Evolutionary conservation across 92 coral and sea anemone genomes (phyloP).

Genomic region (Desmophyllum pertusum): DNA sequence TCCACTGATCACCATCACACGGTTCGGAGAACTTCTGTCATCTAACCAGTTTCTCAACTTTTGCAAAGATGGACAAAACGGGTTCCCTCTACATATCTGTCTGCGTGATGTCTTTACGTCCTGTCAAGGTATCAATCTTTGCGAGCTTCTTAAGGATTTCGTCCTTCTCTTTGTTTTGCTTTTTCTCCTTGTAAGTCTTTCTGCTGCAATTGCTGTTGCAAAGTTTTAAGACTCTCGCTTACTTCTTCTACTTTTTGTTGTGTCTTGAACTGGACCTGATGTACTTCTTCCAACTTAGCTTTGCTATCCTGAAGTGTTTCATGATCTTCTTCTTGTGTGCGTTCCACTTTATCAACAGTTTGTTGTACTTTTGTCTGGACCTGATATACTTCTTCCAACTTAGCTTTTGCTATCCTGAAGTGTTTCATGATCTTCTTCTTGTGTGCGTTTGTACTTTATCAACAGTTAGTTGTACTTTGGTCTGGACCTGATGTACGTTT

Average conservation of each 20-base stretch:
- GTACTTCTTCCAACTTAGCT: too few relatives aligned
- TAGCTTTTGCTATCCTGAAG: too few relatives aligned
- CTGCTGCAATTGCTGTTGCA: neutral
- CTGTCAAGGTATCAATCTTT: neutral
- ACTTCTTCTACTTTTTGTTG: neutral
- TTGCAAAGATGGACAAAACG: constrained; percentile 38
- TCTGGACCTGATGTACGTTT: too few relatives aligned
- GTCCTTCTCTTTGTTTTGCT: neutral
- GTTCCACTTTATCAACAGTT: neutral
- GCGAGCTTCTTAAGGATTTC: neutral
- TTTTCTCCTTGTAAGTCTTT: neutral
- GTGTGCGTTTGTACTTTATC: too few relatives aligned
- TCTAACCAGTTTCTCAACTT: constrained; percentile 26
- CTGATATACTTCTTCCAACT: neutral
- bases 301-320: neutral
- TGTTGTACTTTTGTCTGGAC: neutral
- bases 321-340: too few relatives aligned
- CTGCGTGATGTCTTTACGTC: neutral
- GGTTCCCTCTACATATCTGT: constrained; percentile 31
- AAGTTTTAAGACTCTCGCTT: neutral
- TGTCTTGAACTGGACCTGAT: neutral
- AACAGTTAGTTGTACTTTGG: too few relatives aligned
- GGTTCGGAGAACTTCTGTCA: constrained; percentile 16
- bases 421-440: too few relatives aligned
- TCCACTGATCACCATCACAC: constrained; percentile 41